Base-by-base conservation (phyloP, 2,113 vertebrate species). In the Pachycephala philippinensis region DNA sequence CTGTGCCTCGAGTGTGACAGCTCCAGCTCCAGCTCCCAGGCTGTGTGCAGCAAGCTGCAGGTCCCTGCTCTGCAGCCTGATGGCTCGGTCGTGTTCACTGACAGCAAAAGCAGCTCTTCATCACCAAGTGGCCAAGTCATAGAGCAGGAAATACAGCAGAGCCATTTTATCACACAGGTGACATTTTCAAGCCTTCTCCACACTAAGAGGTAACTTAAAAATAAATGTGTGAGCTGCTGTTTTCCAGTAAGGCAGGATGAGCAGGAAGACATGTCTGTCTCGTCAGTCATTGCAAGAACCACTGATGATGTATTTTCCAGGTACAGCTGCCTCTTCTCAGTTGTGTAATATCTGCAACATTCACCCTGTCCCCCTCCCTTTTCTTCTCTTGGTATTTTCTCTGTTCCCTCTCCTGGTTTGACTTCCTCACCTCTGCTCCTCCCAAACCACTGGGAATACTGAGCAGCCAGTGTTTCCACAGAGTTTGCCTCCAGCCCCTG, bases 371-470 rank as follows among this genome's bases (percentile, higher is more conserved):
- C 22, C 74, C 5, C 59, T 78, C 40, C 44, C 35, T n/a, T 66
- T 65, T 65, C 33, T 52, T 39, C 69, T 20, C 63, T 77, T 61
- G 40, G 9, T 20, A 15, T 90, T 83, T 53, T 82, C 71, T 79
- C 87, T 44, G 13, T 63, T 86, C 71, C 33, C 45, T 76, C 88
- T 95, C 84, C 89, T 93, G 44, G 13, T 71, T 87, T 84, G 61
- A 68, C 81, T 94, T 93, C 71, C 87, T 94, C 74, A 93, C 95
- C 93, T 94, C 95, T 71, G 84, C 87, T 79, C 91, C 96, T 95
- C 95, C 94, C 92, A 97, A 88, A 80, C 82, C 90, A 20, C 79
- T 80, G 90, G 78, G 90, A 95, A 76, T 76, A 72, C 70, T 85
- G 82, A 47, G 75, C 89, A 94, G 85, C 26, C 85, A 72, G 56